Conservation (phyloP, 53 echinoderm and acorn worm species). For the Holothuria scabra region DNA sequence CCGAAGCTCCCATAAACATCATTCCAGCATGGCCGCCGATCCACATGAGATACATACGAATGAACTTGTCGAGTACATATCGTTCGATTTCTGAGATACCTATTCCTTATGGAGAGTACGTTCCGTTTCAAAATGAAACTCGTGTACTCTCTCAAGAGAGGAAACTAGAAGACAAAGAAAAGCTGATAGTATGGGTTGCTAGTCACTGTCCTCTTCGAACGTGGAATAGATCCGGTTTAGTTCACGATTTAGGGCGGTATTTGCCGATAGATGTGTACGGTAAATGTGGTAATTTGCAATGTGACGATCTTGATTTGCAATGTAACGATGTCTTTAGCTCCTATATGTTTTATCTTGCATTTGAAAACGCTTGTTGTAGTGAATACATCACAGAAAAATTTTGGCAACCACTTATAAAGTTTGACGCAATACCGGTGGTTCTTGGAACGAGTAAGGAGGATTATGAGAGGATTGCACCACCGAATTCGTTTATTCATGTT, state of each 20-base stretch:
- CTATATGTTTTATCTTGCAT: conserved; percentile 20
- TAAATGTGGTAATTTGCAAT: conserved; percentile 25
- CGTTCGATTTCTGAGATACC: conserved; percentile 8
- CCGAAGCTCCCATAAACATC: conserved; percentile 15
- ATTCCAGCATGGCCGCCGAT: conserved; percentile 15
- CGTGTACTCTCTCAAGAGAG: neutral
- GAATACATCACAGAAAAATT: conserved; percentile 43
- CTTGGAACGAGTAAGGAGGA: conserved; percentile 10
- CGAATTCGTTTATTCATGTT: conserved; percentile 22
- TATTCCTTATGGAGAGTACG: conserved; percentile 7
- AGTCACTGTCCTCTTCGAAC: conserved; percentile 23
- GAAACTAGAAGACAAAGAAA: conserved; percentile 5
- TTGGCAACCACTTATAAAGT: neutral
- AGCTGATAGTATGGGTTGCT: conserved; percentile 18
- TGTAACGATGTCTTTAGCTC: neutral
- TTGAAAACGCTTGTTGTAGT: conserved; percentile 17
- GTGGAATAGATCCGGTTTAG: conserved; percentile 30
- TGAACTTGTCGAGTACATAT: conserved; percentile 21
- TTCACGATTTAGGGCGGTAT: neutral
- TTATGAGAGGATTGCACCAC: conserved; percentile 30
- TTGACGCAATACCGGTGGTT: conserved; percentile 25
- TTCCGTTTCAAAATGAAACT: neutral
- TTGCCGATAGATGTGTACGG: conserved; percentile 29
- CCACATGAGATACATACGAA: neutral
- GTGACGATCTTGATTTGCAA: neutral